These are phyloP conservation scores for Synanthedon myopaeformis DNA, from an alignment of 2,888 invertebrate genomes.

Conservation along the genomic window DNA sequence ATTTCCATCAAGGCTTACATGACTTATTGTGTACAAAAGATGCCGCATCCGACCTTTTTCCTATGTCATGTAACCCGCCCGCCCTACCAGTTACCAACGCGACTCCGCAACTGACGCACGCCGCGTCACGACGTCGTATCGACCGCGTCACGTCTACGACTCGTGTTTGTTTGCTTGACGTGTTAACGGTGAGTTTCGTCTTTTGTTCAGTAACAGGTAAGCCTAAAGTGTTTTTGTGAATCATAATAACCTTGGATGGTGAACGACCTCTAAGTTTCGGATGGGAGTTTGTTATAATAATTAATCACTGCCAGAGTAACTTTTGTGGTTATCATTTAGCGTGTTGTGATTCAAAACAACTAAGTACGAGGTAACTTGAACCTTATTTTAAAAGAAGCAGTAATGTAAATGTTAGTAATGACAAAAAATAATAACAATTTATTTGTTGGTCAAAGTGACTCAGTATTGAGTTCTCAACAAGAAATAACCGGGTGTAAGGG, in stretches of 20 bases:
- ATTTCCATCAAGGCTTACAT: too few relatives aligned
- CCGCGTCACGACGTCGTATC: constrained; percentile 19
- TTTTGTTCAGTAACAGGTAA: neutral
- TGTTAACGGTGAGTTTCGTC: constrained; percentile 7
- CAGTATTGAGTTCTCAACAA: too few relatives aligned
- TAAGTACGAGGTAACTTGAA: too few relatives aligned
- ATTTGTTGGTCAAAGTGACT: too few relatives aligned
- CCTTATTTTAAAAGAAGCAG: too few relatives aligned
- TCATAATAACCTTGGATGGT: neutral
- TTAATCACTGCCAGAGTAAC: too few relatives aligned
- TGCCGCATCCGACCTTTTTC: constrained; percentile 16
- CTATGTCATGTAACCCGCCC: constrained; percentile 26
- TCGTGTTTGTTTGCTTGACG: constrained; percentile 20
- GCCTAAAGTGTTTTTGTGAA: neutral
- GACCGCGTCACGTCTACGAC: constrained; percentile 33
- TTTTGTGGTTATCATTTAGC: too few relatives aligned
- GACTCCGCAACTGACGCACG: constrained; percentile 39
- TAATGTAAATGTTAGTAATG: too few relatives aligned
- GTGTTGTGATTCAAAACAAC: too few relatives aligned
- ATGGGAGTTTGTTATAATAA: too few relatives aligned
- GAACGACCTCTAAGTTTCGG: neutral
- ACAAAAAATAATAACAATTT: too few relatives aligned
- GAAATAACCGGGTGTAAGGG: too few relatives aligned
- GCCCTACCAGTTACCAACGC: constrained; percentile 37
- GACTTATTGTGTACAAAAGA: constrained; percentile 2